Base-by-base conservation (phyloP, 1,140 invertebrate species). In the Triops longicaudatus region DNA sequence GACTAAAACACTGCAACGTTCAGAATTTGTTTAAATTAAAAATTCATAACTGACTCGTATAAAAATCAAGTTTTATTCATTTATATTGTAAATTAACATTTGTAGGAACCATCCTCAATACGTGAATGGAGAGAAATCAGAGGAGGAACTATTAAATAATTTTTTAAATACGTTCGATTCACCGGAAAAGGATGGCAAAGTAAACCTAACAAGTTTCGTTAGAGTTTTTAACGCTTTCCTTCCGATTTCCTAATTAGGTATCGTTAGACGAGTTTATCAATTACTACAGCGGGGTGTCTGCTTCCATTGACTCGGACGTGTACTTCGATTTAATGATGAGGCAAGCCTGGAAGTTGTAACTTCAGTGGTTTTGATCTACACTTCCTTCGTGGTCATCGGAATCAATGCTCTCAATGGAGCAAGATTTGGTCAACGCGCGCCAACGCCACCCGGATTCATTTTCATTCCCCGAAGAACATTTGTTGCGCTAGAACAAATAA, bases 311-410 rank as follows among this genome's bases (percentile, higher is more conserved):
- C 77, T 85, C 85, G 44, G 88, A 88, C 80, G 83, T 82, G 17
- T 88, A 88, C 79, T 88, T 88, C 79, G 88, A 88, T 81, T 80
- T 88, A 37, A 87, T 88, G 84, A 88, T 89, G 86, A 80, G 88
- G 74, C 82, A 83, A 77, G 82, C 84, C 26, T 87, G 84, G 84
- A 85, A 86, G 78, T 73, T 87, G 71, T 77, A 41, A 77, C 14
- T n/a, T 3, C 6, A 17, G 50, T 7, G 50, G n/a, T 17, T 63
- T 63, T 17, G 2, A 37, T 7, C 50, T 63, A 6, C 10, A 14
- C 22, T 63, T 63, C 50, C 50, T 63, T 63, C 50, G 10, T 63
- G 50, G 50, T 22, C 22, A n/a, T 63, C 50, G 10, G 22, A 63
- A 63, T 17, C 17, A 17, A 63, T 63, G 50, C 50, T 63, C 14